These are phyloP conservation scores for Pterophyllum scalare DNA, from an alignment of 2,113 vertebrate species.

Conservation along the genomic window DNA sequence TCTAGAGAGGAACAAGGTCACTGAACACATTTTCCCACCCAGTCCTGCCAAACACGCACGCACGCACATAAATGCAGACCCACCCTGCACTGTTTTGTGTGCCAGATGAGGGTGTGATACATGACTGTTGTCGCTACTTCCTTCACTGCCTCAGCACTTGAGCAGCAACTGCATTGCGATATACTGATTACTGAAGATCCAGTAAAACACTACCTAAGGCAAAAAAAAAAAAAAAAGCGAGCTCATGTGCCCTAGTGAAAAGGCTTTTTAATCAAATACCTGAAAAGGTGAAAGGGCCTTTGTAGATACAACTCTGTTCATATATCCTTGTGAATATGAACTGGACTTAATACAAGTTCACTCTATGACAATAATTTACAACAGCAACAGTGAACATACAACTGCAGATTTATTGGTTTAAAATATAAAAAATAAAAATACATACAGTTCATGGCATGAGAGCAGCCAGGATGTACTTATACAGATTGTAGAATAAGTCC, in stretches of 20 bases:
- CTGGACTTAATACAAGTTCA: neutral
- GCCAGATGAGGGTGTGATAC: slow-evolving; percentile 75
- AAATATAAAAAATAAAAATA: slow-evolving; percentile 41
- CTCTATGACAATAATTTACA: neutral
- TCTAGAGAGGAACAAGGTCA: slow-evolving; percentile 73
- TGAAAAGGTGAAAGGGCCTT: slow-evolving; percentile 38
- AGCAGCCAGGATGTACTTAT: slow-evolving; percentile 18
- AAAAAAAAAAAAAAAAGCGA: slow-evolving; percentile 35
- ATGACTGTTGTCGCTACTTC: slow-evolving; percentile 66
- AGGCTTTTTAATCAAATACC: slow-evolving; percentile 54
- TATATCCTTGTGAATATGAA: neutral
- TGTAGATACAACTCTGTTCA: neutral
- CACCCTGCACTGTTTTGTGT: slow-evolving; percentile 51
- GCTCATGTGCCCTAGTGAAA: slow-evolving; percentile 41
- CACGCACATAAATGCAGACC: slow-evolving; percentile 26
- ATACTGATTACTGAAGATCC: slow-evolving; percentile 22
- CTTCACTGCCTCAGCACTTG: slow-evolving; percentile 54
- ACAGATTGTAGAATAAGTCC: slow-evolving; percentile 51
- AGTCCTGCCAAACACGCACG: slow-evolving; percentile 38
- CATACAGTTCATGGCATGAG: slow-evolving; percentile 45
- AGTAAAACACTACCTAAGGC: slow-evolving; percentile 46
- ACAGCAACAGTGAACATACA: neutral
- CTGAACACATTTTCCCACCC: slow-evolving; percentile 68
- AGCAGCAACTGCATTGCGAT: slow-evolving; percentile 34
- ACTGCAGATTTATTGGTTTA: slow-evolving; percentile 42